These are phyloP conservation scores for Astyanax mexicanus DNA, from an alignment of 2,797 vertebrate species.

Conservation along the genomic window DNA sequence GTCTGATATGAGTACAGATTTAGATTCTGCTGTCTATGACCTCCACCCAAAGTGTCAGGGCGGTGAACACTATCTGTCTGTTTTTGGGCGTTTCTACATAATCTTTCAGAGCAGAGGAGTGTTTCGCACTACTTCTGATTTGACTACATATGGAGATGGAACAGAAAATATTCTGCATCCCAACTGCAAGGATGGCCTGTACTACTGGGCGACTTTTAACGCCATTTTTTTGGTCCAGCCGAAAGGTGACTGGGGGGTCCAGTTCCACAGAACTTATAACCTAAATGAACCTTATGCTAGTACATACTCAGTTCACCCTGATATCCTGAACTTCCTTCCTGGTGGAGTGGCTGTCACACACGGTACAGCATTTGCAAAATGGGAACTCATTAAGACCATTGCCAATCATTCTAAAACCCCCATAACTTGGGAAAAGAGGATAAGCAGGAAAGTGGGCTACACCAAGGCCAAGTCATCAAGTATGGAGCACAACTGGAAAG, in stretches of 20 bases:
- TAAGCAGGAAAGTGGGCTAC: conserved; percentile 11
- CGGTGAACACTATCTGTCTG: conserved; percentile 10
- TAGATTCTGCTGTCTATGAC: neutral
- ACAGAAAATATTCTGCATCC: neutral
- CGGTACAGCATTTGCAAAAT: conserved; percentile 9
- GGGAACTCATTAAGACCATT: conserved; percentile 12
- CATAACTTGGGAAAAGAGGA: neutral
- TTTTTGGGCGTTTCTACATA: neutral
- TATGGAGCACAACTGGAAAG: conserved; percentile 20
- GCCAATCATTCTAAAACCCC: neutral
- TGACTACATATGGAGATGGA: neutral
- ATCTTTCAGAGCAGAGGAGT: neutral
- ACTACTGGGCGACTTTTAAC: neutral
- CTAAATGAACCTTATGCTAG: neutral
- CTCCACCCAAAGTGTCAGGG: conserved; percentile 13
- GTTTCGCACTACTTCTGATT: neutral
- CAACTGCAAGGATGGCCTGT: neutral
- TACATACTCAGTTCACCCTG: conserved; percentile 8
- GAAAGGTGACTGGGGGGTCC: neutral
- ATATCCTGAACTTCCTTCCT: conserved; percentile 31
- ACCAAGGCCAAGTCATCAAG: neutral
- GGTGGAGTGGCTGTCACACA: conserved; percentile 25
- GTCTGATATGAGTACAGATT: neutral
- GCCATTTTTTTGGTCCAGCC: neutral
- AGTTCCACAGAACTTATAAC: neutral